These are phyloP conservation scores for Pseudois nayaur DNA, from an alignment of 2,113 vertebrate genomes.

Conservation along the genomic window DNA sequence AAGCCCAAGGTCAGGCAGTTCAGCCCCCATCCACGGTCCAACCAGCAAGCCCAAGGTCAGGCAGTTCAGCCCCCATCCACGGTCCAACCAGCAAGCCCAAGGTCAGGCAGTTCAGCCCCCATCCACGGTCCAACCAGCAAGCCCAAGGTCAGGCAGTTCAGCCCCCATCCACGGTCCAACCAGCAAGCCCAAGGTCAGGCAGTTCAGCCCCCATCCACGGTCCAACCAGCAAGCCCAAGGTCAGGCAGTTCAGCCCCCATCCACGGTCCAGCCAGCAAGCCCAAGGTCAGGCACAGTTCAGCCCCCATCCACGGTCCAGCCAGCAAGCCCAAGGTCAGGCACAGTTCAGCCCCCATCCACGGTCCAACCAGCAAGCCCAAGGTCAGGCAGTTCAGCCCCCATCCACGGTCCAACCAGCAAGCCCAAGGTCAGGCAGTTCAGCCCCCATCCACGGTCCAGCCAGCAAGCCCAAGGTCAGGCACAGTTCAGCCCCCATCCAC, in stretches of 20 bases:
- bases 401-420: rapidly evolving
- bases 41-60: rapidly evolving
- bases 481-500: rapidly evolving
- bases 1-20: not conserved
- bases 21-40: rapidly evolving
- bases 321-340: not conserved
- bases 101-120: not conserved
- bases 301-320: rapidly evolving
- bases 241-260: too few relatives aligned
- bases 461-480: not conserved
- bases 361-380: rapidly evolving
- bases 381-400: not conserved
- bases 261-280: rapidly evolving
- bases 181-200: not conserved
- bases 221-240: rapidly evolving
- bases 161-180: rapidly evolving
- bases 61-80: rapidly evolving
- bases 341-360: rapidly evolving
- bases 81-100: rapidly evolving
- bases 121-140: rapidly evolving
- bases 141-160: not conserved
- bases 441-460: rapidly evolving
- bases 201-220: rapidly evolving
- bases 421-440: not conserved
- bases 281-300: not conserved